Conservation (phyloP, 2,888 invertebrate species). For the Terebella lapidaria region DNA sequence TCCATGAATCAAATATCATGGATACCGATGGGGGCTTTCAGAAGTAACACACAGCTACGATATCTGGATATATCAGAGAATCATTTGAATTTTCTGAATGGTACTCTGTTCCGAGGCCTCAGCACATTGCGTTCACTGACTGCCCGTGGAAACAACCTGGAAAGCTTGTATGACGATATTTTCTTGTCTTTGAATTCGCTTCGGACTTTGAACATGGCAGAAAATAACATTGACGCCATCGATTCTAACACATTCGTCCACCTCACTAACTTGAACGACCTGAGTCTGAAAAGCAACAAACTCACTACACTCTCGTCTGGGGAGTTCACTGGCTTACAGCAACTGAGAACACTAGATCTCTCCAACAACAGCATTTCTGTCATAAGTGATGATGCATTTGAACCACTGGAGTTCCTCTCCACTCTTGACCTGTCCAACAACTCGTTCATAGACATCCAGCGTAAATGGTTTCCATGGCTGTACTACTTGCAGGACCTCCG, state of each 20-base stretch:
- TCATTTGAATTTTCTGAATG: background rate
- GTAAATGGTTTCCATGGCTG: background rate
- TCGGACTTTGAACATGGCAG: background rate
- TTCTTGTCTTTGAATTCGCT: background rate
- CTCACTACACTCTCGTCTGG: background rate
- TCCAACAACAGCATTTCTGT: background rate
- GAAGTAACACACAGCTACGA: background rate
- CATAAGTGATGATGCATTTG: background rate
- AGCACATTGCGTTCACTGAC: background rate
- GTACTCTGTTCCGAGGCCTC: background rate
- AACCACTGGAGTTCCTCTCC: background rate
- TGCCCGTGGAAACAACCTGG: background rate
- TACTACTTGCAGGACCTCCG: background rate
- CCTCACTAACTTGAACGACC: background rate
- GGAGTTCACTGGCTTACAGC: background rate
- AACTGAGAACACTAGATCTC: background rate
- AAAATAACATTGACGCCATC: background rate
- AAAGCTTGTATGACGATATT: background rate
- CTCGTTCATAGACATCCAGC: background rate
- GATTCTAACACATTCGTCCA: background rate
- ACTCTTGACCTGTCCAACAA: constrained; percentile 2
- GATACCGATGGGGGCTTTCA: background rate
- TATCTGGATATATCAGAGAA: constrained; percentile 7
- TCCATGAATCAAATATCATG: constrained; percentile 1
- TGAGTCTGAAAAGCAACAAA: background rate